Evolutionary conservation across 2,888 invertebrate genomes (phyloP).

Genomic region (Chrysolina americana): DNA sequence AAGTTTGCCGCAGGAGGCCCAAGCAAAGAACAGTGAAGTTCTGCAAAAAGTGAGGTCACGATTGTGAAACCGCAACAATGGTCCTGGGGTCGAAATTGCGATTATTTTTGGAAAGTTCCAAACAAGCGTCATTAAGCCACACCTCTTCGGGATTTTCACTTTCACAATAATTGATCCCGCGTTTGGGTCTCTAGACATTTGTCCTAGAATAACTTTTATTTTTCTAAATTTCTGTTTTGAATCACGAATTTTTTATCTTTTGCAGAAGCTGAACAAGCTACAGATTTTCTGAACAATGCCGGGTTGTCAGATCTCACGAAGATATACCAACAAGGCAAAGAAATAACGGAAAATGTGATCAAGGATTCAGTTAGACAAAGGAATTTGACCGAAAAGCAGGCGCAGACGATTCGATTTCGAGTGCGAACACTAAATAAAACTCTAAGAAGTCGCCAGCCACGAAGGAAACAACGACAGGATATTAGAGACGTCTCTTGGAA

Average conservation of each 20-base stretch:
- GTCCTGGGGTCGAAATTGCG: too few species aligned
- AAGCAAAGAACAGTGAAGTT: too few species aligned
- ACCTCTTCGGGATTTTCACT: too few species aligned
- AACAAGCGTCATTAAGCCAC: too few species aligned
- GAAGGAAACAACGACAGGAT: conserved; percentile 76
- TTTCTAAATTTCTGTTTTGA: not conserved
- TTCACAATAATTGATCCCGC: too few species aligned
- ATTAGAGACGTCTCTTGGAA: conserved; percentile 88
- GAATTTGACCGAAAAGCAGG: conserved; percentile 80
- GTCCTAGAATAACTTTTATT: too few species aligned
- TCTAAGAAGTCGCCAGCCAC: conserved; percentile 76
- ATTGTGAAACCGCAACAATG: too few species aligned
- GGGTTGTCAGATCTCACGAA: conserved; percentile 81
- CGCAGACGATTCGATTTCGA: conserved; percentile 82
- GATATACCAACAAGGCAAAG: conserved; percentile 79
- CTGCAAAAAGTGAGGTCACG: too few species aligned
- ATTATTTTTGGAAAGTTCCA: too few species aligned
- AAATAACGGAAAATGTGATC: conserved; percentile 78
- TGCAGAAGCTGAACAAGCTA: conserved; percentile 83
- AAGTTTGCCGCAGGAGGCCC: too few species aligned
- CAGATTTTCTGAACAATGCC: conserved; percentile 82
- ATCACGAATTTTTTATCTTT: conserved; percentile 38
- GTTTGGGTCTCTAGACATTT: too few species aligned
- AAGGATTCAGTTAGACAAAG: conserved; percentile 73
- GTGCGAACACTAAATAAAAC: conserved; percentile 85